Conservation (phyloP, 2,113 vertebrate genomes). For the Aythya baeri region DNA sequence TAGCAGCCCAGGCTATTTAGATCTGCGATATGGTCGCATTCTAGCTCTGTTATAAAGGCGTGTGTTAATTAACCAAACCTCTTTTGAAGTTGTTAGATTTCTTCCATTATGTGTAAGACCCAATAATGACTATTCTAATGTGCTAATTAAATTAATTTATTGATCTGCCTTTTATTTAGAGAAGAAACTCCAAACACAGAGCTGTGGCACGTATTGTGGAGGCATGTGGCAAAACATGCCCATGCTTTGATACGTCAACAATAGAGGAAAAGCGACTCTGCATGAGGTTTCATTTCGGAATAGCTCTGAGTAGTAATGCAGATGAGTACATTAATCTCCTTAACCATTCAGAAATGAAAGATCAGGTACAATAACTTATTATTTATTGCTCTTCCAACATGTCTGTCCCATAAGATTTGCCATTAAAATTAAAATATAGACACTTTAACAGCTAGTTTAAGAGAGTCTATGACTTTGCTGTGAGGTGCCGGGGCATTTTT, state of each 20-base stretch:
- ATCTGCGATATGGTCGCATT: not conserved
- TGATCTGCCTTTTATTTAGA: constrained; percentile 43
- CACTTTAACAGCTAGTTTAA: constrained; percentile 57
- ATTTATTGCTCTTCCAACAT: constrained; percentile 71
- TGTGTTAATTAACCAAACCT: constrained; percentile 53
- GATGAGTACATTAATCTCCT: constrained; percentile 74
- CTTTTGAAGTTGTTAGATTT: constrained; percentile 49
- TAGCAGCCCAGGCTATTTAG: constrained; percentile 16
- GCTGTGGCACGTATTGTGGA: not conserved
- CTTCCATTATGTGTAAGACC: not conserved
- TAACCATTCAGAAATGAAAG: constrained; percentile 76
- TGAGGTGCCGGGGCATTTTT: constrained; percentile 39
- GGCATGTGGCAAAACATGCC: not conserved
- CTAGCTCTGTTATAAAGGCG: not conserved
- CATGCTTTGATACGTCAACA: not conserved
- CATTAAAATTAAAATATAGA: constrained; percentile 74
- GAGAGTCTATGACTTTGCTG: constrained; percentile 48
- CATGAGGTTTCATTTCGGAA: constrained; percentile 53
- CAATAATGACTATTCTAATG: constrained; percentile 40
- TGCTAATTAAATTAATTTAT: constrained; percentile 65
- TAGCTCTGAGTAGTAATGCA: constrained; percentile 54
- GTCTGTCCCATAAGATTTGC: constrained; percentile 47
- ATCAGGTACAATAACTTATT: constrained; percentile 63
- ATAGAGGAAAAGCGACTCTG: constrained; percentile 5
- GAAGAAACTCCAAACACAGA: constrained; percentile 34